phyloP scores from a whole-genome alignment of 35 echinoderm and acorn worm species.

The Nesometra sesokonis region DNA sequence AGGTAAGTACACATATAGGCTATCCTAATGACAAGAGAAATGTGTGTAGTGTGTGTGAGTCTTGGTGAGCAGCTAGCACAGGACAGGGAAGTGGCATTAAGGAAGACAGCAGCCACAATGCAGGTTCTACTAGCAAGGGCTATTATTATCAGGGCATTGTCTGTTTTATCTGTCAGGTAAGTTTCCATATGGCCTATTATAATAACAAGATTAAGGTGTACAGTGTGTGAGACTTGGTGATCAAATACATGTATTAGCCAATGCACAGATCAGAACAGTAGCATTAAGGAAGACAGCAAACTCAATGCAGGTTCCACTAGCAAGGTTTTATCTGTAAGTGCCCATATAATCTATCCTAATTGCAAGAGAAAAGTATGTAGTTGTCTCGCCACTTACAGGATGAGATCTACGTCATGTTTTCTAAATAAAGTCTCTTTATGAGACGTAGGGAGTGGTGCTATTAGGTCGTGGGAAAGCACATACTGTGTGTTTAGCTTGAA shows the following conservation, averaged over 20 bases:
- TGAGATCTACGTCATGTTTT: too few relatives aligned
- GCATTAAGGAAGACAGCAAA: constrained; percentile 73
- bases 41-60: constrained; percentile 26
- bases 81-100: constrained; percentile 72
- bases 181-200: too few relatives aligned
- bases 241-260: constrained; percentile 52
- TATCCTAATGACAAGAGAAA: too few relatives aligned
- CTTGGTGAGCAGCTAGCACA: constrained; percentile 85
- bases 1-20: constrained; percentile 48
- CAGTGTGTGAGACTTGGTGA: constrained; percentile 81
- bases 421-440: too few relatives aligned
- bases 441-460: too few relatives aligned
- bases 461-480: too few relatives aligned
- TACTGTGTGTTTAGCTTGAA: too few relatives aligned
- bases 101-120: constrained; percentile 64
- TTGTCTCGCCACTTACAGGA: too few relatives aligned
- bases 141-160: constrained; percentile 92
- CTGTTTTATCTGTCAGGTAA: constrained; percentile 94
- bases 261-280: constrained; percentile 55
- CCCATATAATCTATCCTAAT: too few relatives aligned
- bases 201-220: too few relatives aligned
- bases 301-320: constrained; percentile 63
- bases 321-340: too few relatives aligned
- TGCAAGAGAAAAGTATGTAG: too few relatives aligned
- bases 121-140: constrained; percentile 84